Conservation (phyloP, 2,797 vertebrate genomes). For the Caiman crocodilus region DNA sequence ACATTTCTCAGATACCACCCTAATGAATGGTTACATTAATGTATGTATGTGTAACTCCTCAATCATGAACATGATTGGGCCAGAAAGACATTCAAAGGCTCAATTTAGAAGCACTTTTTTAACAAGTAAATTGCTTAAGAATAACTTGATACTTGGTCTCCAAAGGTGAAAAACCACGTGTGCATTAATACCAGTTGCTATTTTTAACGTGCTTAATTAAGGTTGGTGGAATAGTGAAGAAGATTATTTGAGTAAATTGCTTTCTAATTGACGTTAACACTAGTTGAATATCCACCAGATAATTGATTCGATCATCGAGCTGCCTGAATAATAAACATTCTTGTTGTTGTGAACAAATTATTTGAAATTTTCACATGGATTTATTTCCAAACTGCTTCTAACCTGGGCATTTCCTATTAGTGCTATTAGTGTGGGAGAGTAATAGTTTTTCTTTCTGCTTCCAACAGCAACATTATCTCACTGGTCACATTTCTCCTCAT, state of each 20-base stretch:
- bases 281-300: slow-evolving; percentile 1
- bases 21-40: background rate
- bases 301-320: background rate
- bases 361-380: background rate
- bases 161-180: background rate
- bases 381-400: background rate
- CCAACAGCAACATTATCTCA: background rate
- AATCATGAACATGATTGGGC: background rate
- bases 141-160: background rate
- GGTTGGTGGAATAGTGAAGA: background rate
- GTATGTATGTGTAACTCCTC: background rate
- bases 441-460: background rate
- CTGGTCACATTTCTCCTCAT: background rate
- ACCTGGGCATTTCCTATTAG: no score
- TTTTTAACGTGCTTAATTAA: background rate
- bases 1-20: background rate
- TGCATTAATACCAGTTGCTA: background rate
- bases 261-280: background rate
- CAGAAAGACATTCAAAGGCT: background rate
- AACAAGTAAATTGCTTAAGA: background rate
- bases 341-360: background rate
- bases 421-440: background rate
- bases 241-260: background rate
- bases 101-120: background rate
- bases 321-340: slow-evolving; percentile 1